These are phyloP conservation scores for Agonopterix alstromeriana DNA, from an alignment of 2,888 invertebrate species.

Conservation along the genomic window DNA sequence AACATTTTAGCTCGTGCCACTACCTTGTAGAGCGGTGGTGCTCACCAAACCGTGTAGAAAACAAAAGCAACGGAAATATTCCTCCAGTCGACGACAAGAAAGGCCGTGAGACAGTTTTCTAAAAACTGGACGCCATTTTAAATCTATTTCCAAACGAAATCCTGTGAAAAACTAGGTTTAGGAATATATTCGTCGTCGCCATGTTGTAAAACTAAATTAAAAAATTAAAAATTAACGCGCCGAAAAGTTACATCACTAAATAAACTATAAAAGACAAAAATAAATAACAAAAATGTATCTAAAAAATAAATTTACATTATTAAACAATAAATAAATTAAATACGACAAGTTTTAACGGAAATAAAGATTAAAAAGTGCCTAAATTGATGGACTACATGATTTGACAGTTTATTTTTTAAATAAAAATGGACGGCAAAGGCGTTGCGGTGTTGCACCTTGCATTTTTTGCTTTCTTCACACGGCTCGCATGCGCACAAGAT, in stretches of 20 bases:
- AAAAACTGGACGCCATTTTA: slow-evolving; percentile 14
- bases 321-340: slow-evolving; percentile 2
- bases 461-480: slow-evolving; percentile 60
- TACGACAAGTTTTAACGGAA: neutral
- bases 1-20: slow-evolving; percentile 43
- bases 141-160: slow-evolving; percentile 4
- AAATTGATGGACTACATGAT: slow-evolving; percentile 9
- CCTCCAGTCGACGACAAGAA: slow-evolving; percentile 69
- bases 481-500: slow-evolving; percentile 51
- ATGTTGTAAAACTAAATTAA: slow-evolving; percentile 12
- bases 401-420: slow-evolving; percentile 27
- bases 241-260: slow-evolving; percentile 23
- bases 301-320: slow-evolving; percentile 1
- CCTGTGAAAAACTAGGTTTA: neutral
- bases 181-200: neutral
- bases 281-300: slow-evolving; percentile 2
- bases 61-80: slow-evolving; percentile 69
- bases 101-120: slow-evolving; percentile 53
- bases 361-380: neutral
- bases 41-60: slow-evolving; percentile 64
- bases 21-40: slow-evolving; percentile 42
- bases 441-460: slow-evolving; percentile 24
- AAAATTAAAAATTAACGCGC: slow-evolving; percentile 15
- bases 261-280: slow-evolving; percentile 9
- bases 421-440: slow-evolving; percentile 39